Evolutionary conservation across 2,797 vertebrate genomes (phyloP), one percentile per base, ranked within the genome.

Genomic region (Mus caroli): DNA sequence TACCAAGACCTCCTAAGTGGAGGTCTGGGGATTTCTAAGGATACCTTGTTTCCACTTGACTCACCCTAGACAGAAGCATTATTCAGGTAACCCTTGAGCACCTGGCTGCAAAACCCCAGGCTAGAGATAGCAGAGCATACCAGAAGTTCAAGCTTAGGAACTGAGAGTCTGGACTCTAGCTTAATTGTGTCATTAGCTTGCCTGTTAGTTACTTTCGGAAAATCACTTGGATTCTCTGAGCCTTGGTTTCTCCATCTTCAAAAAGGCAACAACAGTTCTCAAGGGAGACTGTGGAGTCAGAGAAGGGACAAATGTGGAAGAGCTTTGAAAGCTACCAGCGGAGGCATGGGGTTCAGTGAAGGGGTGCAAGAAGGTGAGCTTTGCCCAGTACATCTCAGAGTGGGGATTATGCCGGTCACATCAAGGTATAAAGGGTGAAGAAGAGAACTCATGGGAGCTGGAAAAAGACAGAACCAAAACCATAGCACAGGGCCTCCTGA

Each of bases 1-100:
- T 24, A 82, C 50, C 83, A 80, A 96, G 93, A 67, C 37, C 43
- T 46, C 64, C 46, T 28, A 92, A 83, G 88, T 37, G 52, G 90
- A 95, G 96, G 82, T 96, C 97, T 97, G 94, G 94, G 92, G 87
- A 22, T 95, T 98, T 96, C 84, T 97, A 92, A 97, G 95, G 90
- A 94, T 22, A 62, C 78, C 56, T 95, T 97, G 86, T 96, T 97
- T 97, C 91, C 67, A 79, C 43, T 78, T 34, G 56, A 77, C 58
- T 96, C 46, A n/a, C 46, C 17, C 52, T 58, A 85, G 83, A 94
- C 83, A 97, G 96, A 94, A 91, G 56, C 50, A 34, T 91, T 92
- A 90, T 95, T 97, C 94, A 93, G 52, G n/a, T 90, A 88, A 78
- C 60, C 34, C 1, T 14, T n/a, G 37, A 91, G 85, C 86, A 97